A percentile compares a stretch with the other conserved stretches of the same genome.
Evolutionary conservation across 2,888 invertebrate species (phyloP).

Genomic region (Lycaena phlaeas): DNA sequence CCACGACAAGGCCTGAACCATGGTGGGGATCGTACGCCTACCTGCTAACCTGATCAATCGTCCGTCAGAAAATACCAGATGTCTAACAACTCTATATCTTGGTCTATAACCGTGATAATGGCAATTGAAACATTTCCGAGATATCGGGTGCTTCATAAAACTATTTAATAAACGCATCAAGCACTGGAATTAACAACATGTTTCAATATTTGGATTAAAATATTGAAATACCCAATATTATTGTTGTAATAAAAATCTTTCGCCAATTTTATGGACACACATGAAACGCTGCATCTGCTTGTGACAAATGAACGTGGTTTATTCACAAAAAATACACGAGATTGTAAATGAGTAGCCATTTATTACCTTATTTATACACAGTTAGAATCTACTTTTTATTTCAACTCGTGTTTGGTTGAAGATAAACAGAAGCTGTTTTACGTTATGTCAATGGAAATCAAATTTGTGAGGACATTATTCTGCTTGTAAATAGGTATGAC

Average conservation of each 20-base stretch:
- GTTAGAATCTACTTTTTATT: slow-evolving; percentile 14
- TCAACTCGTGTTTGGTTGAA: slow-evolving; percentile 5
- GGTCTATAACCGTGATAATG: too few species aligned
- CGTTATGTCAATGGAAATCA: neutral
- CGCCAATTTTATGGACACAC: slow-evolving; percentile 30
- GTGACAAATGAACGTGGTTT: slow-evolving; percentile 69
- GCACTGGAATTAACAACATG: too few species aligned
- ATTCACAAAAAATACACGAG: slow-evolving; percentile 53
- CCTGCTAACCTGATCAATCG: too few species aligned
- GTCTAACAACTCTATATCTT: too few species aligned
- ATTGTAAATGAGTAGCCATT: slow-evolving; percentile 23
- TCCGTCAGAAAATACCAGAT: too few species aligned
- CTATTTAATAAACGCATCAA: too few species aligned
- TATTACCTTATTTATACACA: slow-evolving; percentile 12
- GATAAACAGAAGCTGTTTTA: slow-evolving; percentile 16
- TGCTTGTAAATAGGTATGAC: neutral
- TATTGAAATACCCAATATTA: too few species aligned
- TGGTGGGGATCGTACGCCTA: too few species aligned
- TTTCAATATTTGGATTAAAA: too few species aligned
- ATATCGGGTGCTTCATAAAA: too few species aligned
- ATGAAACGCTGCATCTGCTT: slow-evolving; percentile 60
- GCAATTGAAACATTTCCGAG: too few species aligned
- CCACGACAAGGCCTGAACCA: too few species aligned
- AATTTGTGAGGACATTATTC: slow-evolving; percentile 2
- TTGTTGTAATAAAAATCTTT: neutral